A percentile compares a stretch with the other conserved stretches of the same genome.
phyloP scores from a whole-genome alignment of 2,888 invertebrate genomes.

The Caenorhabditis sp. region DNA sequence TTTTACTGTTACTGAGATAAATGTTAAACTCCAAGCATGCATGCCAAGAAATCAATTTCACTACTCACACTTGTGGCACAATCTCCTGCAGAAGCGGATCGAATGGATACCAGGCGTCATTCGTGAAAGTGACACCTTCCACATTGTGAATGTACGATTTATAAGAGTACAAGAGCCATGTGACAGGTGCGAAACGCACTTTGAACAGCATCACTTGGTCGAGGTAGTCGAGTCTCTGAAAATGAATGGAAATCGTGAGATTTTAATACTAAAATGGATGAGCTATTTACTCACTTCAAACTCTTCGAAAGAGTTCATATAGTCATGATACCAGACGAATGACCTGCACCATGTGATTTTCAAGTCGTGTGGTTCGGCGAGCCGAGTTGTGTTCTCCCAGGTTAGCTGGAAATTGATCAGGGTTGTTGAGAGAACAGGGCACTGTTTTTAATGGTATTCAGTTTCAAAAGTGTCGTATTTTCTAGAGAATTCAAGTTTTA shows the following conservation, averaged over 20 bases:
- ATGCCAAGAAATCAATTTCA: too few species aligned
- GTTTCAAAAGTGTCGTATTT: too few species aligned
- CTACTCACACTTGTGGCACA: conserved; percentile 65
- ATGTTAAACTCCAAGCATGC: too few species aligned
- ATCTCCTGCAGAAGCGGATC: conserved; percentile 59
- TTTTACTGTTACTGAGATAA: too few species aligned
- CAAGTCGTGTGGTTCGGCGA: conserved; percentile 65
- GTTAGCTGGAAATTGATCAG: conserved; percentile 64
- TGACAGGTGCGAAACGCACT: conserved; percentile 66
- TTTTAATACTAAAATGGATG: too few species aligned
- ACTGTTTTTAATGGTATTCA: too few species aligned
- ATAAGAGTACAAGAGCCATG: conserved; percentile 69
- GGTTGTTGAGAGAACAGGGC: too few species aligned
- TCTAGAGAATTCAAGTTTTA: too few species aligned
- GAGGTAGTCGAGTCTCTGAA: conserved; percentile 47
- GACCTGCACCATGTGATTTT: conserved; percentile 72
- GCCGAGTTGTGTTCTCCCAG: conserved; percentile 61
- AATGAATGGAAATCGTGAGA: too few species aligned
- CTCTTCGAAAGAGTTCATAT: conserved; percentile 58
- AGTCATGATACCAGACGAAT: conserved; percentile 71
- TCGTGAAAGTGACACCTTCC: conserved; percentile 69
- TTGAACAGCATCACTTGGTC: conserved; percentile 64
- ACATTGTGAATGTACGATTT: conserved; percentile 46
- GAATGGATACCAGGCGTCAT: conserved; percentile 71
- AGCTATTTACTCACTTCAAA: conserved; percentile 30